Percentiles rank a stretch among this genome's conserved stretches.
These are phyloP conservation scores for Elgonia sp. DNA, from an alignment of 2,888 invertebrate species.

Conservation along the genomic window DNA sequence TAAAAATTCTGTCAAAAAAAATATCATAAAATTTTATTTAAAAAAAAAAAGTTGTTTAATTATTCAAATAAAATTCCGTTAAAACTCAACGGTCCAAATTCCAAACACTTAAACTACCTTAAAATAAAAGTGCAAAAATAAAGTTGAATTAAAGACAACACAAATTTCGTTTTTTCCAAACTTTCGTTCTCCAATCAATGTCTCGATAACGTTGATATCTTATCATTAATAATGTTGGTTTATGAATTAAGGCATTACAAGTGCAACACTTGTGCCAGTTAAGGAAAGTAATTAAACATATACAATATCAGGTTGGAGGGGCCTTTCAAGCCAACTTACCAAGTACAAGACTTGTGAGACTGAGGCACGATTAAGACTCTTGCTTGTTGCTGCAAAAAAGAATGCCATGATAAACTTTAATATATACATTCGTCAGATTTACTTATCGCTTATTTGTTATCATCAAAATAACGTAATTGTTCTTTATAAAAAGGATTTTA, in stretches of 20 bases:
- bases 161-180: not conserved
- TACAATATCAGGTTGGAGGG: not conserved
- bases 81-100: no score
- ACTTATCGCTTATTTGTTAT: constrained; percentile 22
- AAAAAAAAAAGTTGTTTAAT: no score
- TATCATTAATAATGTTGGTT: constrained; percentile 41
- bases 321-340: constrained; percentile 22
- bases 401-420: not conserved
- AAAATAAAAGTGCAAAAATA: not conserved
- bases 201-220: constrained; percentile 30
- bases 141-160: not conserved
- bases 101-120: no score
- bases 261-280: constrained; percentile 26
- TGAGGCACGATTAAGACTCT: constrained; percentile 38
- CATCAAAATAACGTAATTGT: constrained; percentile 4
- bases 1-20: no score
- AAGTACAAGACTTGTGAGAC: constrained; percentile 23
- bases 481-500: not conserved
- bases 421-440: not conserved
- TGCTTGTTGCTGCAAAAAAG: constrained; percentile 29
- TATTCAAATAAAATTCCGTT: no score
- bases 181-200: not conserved
- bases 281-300: constrained; percentile 8
- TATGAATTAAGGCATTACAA: constrained; percentile 39
- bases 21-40: no score